Evolutionary conservation across 2,797 vertebrate genomes (phyloP).

Genomic region (Dermochelys coriacea): DNA sequence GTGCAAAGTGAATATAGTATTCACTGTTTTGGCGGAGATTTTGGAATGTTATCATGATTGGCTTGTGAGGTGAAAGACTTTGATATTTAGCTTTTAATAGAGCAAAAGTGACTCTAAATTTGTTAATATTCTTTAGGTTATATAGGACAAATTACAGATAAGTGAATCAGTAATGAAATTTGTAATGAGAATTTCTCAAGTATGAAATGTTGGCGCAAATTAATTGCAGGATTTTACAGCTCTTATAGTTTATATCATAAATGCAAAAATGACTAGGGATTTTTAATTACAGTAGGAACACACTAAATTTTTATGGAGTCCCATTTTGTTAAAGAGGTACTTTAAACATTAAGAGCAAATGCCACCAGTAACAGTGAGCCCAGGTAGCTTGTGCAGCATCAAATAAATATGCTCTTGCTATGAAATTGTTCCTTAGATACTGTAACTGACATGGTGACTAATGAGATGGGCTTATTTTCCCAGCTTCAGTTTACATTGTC

Average conservation of each 20-base stretch:
- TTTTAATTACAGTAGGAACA: slow-evolving; percentile 86
- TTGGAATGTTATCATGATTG: slow-evolving; percentile 58
- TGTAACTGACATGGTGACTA: slow-evolving; percentile 77
- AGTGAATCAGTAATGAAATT: slow-evolving; percentile 88
- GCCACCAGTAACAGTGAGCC: slow-evolving; percentile 67
- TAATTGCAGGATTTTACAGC: slow-evolving; percentile 85
- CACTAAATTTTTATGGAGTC: slow-evolving; percentile 87
- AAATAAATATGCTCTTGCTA: slow-evolving; percentile 81
- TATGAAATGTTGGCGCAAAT: slow-evolving; percentile 86
- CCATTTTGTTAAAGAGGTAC: slow-evolving; percentile 86
- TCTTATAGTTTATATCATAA: slow-evolving; percentile 87
- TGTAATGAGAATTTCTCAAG: slow-evolving; percentile 87
- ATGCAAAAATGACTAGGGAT: slow-evolving; percentile 84
- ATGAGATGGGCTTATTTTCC: slow-evolving; percentile 77
- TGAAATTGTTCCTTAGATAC: slow-evolving; percentile 80
- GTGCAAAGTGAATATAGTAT: not conserved
- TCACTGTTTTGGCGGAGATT: slow-evolving; percentile 40
- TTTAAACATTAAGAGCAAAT: slow-evolving; percentile 80
- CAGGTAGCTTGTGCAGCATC: slow-evolving; percentile 78
- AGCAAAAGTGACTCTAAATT: slow-evolving; percentile 85
- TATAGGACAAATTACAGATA: slow-evolving; percentile 86
- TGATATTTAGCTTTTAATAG: slow-evolving; percentile 82
- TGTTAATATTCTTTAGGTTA: slow-evolving; percentile 87
- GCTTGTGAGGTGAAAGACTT: slow-evolving; percentile 78
- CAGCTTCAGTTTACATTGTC: slow-evolving; percentile 73